Evolutionary conservation across 2,113 vertebrate genomes (phyloP).

Genomic region (Lanius collurio): DNA sequence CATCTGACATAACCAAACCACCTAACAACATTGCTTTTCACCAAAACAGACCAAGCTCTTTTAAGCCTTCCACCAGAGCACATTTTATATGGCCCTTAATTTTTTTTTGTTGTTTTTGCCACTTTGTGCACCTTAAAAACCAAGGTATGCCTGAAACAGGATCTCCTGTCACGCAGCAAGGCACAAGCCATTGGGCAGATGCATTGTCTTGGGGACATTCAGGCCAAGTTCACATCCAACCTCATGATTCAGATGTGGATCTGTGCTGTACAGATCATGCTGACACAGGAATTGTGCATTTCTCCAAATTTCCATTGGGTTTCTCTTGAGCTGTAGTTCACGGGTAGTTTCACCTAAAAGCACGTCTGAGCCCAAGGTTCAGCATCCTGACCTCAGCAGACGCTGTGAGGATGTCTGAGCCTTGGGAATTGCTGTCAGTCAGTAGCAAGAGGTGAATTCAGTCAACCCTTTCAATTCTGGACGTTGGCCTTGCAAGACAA

Average conservation of each 20-base stretch:
- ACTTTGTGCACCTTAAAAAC: background rate
- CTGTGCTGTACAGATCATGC: background rate
- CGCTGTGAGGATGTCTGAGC: background rate
- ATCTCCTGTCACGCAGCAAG: background rate
- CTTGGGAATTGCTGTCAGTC: background rate
- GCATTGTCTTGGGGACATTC: background rate
- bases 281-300: background rate
- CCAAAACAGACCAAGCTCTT: background rate
- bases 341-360: background rate
- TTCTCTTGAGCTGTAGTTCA: background rate
- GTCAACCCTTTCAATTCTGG: background rate
- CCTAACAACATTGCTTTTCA: background rate
- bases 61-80: background rate
- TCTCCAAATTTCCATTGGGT: background rate
- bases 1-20: background rate
- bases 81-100: background rate
- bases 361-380: background rate
- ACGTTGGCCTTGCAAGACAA: background rate
- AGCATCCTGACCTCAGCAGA: background rate
- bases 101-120: background rate
- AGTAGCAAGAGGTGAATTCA: constrained; percentile 34
- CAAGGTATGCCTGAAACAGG: background rate
- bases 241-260: background rate
- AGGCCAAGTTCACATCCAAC: background rate
- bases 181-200: background rate